Percentiles rank a stretch among this genome's conserved stretches.
These are phyloP conservation scores for Eupithecia pulchellata DNA, from an alignment of 2,888 invertebrate genomes.

Conservation along the genomic window DNA sequence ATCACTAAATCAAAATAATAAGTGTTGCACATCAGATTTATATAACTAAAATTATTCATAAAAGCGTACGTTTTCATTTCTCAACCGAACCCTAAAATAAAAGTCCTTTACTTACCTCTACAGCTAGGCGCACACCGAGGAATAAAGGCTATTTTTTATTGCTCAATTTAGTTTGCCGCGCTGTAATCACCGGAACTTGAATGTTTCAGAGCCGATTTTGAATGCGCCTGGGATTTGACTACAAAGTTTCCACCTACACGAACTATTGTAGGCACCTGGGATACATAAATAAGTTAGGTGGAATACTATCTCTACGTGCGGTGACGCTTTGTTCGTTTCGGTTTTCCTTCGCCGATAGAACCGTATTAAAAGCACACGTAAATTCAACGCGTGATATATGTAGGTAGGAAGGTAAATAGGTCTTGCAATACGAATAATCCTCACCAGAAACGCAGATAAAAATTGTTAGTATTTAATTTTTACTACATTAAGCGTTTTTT, in stretches of 20 bases:
- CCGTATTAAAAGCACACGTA: not conserved
- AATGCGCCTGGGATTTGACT: not conserved
- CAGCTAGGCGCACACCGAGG: not conserved
- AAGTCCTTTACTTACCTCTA: not conserved
- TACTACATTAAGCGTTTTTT: no score
- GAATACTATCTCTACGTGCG: not conserved
- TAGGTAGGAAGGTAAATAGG: no score
- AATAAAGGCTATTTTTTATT: not conserved
- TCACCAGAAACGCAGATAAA: no score
- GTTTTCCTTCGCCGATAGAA: slow-evolving; percentile 4
- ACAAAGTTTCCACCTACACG: not conserved
- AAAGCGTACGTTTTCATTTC: not conserved
- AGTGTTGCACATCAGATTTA: no score
- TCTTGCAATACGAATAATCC: no score
- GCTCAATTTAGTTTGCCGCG: not conserved
- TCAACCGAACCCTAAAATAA: not conserved
- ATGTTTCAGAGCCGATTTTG: not conserved
- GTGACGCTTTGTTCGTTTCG: not conserved
- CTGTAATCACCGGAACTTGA: not conserved
- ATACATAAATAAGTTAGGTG: slow-evolving; percentile 1
- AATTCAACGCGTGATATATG: slow-evolving; percentile 5
- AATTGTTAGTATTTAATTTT: no score
- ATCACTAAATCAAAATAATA: no score
- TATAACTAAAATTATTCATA: not conserved
- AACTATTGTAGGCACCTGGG: not conserved